phyloP scores from a whole-genome alignment of 2,888 invertebrate genomes.

The Parasteatoda lunata region DNA sequence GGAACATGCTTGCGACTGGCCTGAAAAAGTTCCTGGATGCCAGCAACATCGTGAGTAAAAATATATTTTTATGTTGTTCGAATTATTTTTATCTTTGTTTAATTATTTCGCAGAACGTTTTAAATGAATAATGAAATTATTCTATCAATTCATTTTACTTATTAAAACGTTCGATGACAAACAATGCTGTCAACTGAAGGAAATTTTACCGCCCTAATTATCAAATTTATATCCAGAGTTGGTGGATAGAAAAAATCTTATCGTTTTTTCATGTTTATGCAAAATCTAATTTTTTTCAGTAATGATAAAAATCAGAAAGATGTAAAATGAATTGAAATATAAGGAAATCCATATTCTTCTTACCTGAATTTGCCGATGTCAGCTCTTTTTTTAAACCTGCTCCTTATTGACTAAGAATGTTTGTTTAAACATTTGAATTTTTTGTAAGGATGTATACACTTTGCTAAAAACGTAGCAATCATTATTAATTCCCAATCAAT shows the following conservation, averaged over 20 bases:
- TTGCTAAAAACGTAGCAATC: neutral
- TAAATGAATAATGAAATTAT: neutral
- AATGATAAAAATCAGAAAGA: no score
- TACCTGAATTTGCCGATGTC: neutral
- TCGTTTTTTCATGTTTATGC: no score
- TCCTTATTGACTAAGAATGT: no score
- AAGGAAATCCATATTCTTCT: no score
- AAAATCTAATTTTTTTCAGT: no score
- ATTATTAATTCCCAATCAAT: no score
- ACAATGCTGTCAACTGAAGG: neutral
- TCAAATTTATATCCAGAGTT: no score
- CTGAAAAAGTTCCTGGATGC: constrained; percentile 93
- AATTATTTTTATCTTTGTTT: neutral
- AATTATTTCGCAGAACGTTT: neutral
- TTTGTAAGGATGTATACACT: neutral
- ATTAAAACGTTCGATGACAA: neutral
- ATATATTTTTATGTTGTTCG: neutral
- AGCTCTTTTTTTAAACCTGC: neutral
- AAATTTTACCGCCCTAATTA: no score
- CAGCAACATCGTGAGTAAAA: constrained; percentile 93
- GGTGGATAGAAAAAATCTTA: no score
- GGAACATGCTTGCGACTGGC: constrained; percentile 94
- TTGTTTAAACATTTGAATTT: no score
- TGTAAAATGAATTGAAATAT: no score
- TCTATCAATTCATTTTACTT: neutral